Conservation (phyloP, 1,140 invertebrate species). For the Nephila pilipes region DNA sequence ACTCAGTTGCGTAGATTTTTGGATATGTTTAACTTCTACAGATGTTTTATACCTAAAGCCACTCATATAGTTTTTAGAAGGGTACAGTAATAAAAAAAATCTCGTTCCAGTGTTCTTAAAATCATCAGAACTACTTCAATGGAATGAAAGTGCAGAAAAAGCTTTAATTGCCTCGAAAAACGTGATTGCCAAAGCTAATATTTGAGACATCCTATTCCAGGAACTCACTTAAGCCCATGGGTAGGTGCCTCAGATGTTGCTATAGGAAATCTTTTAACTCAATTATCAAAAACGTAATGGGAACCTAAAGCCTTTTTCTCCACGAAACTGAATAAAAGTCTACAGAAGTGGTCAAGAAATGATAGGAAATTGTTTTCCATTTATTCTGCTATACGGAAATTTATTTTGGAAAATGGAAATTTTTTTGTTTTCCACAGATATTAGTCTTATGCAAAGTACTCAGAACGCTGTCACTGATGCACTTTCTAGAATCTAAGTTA, state of each 20-base stretch:
- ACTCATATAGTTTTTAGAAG: constrained; percentile 43
- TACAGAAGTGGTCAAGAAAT: constrained; percentile 77
- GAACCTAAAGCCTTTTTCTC: background rate
- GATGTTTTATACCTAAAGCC: constrained; percentile 57
- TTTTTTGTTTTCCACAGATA: background rate
- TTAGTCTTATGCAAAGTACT: too few relatives aligned
- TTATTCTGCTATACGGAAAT: constrained; percentile 13
- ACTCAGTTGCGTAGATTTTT: constrained; percentile 80
- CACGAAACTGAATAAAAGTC: constrained; percentile 33
- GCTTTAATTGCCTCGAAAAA: background rate
- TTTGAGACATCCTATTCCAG: background rate
- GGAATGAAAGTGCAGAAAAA: too few relatives aligned
- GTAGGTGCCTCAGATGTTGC: background rate
- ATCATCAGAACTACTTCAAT: background rate
- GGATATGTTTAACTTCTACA: constrained; percentile 81
- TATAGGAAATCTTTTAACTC: background rate
- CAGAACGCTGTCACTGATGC: too few relatives aligned
- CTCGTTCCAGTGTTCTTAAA: background rate
- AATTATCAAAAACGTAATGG: constrained; percentile 6
- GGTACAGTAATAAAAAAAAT: constrained; percentile 19
- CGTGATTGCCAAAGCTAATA: background rate
- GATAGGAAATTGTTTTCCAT: constrained; percentile 79
- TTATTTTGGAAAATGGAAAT: too few relatives aligned
- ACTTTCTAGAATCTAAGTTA: background rate
- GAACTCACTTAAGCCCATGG: background rate